A percentile compares a stretch with the other conserved stretches of the same genome.
Evolutionary conservation across 2,113 vertebrate genomes (phyloP).

Genomic region (Chroicocephalus ridibundus): DNA sequence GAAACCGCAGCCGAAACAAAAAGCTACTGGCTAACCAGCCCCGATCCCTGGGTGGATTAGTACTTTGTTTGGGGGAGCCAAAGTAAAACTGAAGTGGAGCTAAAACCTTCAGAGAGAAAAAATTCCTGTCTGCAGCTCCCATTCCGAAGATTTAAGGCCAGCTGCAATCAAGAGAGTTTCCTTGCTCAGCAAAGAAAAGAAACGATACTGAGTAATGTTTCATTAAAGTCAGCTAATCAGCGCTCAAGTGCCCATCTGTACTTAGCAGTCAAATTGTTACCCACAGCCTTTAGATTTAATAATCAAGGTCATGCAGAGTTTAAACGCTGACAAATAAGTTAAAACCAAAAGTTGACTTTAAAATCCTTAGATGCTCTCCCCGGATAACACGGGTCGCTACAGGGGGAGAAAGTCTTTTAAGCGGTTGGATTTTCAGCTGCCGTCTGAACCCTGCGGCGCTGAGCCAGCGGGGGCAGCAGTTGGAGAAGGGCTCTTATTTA

Average conservation of each 20-base stretch:
- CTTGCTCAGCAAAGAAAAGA: constrained; percentile 21
- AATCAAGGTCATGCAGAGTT: constrained; percentile 9
- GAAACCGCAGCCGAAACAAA: constrained; percentile 28
- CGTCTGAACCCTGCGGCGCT: not conserved
- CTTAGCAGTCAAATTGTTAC: not conserved
- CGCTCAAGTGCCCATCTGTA: not conserved
- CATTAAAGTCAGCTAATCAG: not conserved
- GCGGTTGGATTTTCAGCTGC: not conserved
- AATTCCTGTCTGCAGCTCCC: not conserved
- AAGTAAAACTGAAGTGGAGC: not conserved
- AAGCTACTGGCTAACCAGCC: not conserved
- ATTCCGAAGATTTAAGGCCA: constrained; percentile 2
- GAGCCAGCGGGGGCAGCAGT: not conserved
- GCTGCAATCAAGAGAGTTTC: not conserved
- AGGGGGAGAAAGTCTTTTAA: not conserved
- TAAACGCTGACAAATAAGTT: constrained; percentile 1
- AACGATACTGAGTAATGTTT: not conserved
- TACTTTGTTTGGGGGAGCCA: not conserved
- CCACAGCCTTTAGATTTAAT: not conserved
- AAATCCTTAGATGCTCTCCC: not conserved
- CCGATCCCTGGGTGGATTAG: not conserved
- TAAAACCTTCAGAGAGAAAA: not conserved
- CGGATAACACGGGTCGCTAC: not conserved
- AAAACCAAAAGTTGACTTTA: not conserved
- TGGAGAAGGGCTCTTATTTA: not conserved